Conservation (phyloP, 2,888 invertebrate genomes). For the Monoplex corrugatus region DNA sequence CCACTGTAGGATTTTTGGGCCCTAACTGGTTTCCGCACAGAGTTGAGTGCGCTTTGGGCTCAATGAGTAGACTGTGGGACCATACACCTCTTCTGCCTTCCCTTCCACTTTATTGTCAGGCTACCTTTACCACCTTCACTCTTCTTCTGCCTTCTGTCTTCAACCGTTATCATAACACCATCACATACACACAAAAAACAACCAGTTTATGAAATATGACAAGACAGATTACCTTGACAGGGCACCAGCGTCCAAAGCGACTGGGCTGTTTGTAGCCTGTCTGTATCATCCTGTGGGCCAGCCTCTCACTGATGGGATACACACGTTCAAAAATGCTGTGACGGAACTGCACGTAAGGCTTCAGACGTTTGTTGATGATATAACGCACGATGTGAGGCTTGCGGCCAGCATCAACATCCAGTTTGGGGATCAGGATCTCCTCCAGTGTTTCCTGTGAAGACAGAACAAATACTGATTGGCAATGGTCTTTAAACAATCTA, state of each 20-base stretch:
- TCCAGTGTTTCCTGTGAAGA: slow-evolving; percentile 77
- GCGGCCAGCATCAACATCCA: slow-evolving; percentile 77
- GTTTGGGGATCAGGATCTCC: slow-evolving; percentile 76
- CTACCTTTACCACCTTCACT: no score
- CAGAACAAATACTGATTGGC: no score
- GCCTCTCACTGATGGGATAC: slow-evolving; percentile 77
- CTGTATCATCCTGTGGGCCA: slow-evolving; percentile 78
- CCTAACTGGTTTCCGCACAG: no score
- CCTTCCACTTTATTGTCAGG: no score
- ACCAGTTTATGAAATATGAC: neutral
- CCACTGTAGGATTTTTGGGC: no score
- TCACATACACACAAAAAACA: neutral
- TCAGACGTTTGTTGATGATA: slow-evolving; percentile 75
- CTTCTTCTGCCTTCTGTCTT: no score
- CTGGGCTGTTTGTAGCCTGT: slow-evolving; percentile 81
- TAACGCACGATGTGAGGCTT: slow-evolving; percentile 81
- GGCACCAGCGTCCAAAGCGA: slow-evolving; percentile 81
- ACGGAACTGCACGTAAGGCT: slow-evolving; percentile 71
- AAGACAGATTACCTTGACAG: slow-evolving; percentile 74
- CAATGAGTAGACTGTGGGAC: no score
- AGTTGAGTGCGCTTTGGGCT: no score
- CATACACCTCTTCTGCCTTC: no score
- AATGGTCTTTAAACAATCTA: no score
- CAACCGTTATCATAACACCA: no score
- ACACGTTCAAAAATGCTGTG: slow-evolving; percentile 81